phyloP scores from a whole-genome alignment of 2,888 invertebrate species.

The Flabesymbios commensalis region DNA sequence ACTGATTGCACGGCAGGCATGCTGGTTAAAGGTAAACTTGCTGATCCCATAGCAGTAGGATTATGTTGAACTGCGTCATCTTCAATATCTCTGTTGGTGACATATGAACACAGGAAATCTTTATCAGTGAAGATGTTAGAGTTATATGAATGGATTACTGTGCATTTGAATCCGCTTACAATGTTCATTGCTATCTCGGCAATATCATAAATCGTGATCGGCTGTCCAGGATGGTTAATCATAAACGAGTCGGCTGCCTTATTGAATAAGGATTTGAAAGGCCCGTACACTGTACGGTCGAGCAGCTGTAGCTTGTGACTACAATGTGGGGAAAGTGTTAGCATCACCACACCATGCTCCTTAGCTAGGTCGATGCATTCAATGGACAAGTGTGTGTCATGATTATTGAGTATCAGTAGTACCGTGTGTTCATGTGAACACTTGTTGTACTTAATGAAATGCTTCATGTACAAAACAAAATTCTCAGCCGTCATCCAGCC shows the following conservation, averaged over 20 bases:
- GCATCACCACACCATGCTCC: conserved; percentile 52
- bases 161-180: neutral
- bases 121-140: neutral
- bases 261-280: conserved; percentile 52
- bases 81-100: too few relatives aligned
- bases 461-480: conserved; percentile 27
- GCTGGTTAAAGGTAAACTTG: too few relatives aligned
- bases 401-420: conserved; percentile 44
- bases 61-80: too few relatives aligned
- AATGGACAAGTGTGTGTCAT: conserved; percentile 40
- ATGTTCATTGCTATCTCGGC: conserved; percentile 6
- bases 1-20: too few relatives aligned
- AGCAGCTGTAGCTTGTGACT: conserved; percentile 60
- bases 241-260: conserved; percentile 41
- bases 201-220: conserved; percentile 58
- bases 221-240: conserved; percentile 50
- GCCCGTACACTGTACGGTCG: conserved; percentile 55
- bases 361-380: conserved; percentile 42
- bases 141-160: neutral
- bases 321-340: conserved; percentile 46
- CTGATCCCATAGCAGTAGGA: too few relatives aligned
- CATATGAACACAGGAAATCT: neutral
- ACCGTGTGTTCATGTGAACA: conserved; percentile 38
- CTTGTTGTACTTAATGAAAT: conserved; percentile 41
- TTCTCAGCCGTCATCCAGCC: conserved; percentile 33